Base-by-base conservation (phyloP, 2,113 vertebrate genomes). In the Nibea albiflora region DNA sequence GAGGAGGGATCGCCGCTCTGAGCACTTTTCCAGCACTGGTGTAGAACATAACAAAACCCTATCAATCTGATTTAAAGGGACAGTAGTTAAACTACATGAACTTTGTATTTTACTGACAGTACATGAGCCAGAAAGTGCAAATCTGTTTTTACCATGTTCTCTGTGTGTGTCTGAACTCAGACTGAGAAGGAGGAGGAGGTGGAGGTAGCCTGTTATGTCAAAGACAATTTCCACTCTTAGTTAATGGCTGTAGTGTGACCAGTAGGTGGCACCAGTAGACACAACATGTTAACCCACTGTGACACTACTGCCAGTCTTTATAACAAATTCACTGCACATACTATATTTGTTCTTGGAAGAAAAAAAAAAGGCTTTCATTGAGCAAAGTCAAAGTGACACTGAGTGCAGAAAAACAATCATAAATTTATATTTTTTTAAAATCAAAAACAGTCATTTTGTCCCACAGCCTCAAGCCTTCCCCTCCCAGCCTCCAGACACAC, bases 201-300 rank as follows among this genome's bases (percentile, higher is more conserved):
- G 31, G 31, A 8, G 31, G 6, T 28, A 11, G 52, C 10, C n/a
- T 54, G 19, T 52, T 20, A 52, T 10, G 20, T 50, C 17, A 17
- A 50, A 50, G 17, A 50, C 17, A 7, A 17, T 50, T 17, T 50
- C 49, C 5, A 19, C 5, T 19, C 17, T 52, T n/a, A 58, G 7
- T 49, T 60, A 8, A 16, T 1, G 22, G 61, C 24, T 54, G 49
- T 53, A 19, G 26, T n/a, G 16, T 56, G 22, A 19, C 61, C 73
- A 76, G 50, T n/a, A 76, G 73, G 50, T 44, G 73, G 62, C 61
- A 56, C 6, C 61, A 76, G 11, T 5, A 7, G 73, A 56, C 14
- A 42, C 35, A 39, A 39, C 8, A 39, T 39, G 35, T 35, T 31
- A 31, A 20, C 28, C 39, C 20, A 53, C 49, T 14, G 26, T 35